Evolutionary conservation across 2,888 invertebrate species (phyloP).

Genomic region (Lasioglossum marginatum): DNA sequence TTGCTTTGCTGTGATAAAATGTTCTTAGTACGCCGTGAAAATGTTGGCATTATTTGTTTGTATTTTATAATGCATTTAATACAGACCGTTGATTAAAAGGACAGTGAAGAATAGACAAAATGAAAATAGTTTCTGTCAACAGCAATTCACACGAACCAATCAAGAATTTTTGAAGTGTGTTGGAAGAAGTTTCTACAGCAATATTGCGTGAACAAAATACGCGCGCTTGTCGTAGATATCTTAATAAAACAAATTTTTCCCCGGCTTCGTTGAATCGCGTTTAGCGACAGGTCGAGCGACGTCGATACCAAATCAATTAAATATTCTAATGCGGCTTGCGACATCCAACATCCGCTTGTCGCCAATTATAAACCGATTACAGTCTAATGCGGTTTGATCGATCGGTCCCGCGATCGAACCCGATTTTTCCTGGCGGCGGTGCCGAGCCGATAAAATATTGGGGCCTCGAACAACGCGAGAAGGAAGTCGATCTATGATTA

Average conservation of each 20-base stretch:
- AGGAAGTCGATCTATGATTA: conserved; percentile 54
- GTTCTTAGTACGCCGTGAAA: no score
- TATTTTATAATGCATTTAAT: no score
- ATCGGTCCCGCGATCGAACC: conserved; percentile 21
- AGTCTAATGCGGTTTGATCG: conserved; percentile 26
- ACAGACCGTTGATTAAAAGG: no score
- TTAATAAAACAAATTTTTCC: no score
- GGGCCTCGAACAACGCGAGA: background rate
- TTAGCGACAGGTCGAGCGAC: background rate
- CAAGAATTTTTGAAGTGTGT: no score
- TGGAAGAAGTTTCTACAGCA: no score
- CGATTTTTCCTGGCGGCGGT: conserved; percentile 12
- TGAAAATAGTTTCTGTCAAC: background rate
- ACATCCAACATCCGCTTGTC: background rate
- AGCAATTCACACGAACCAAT: background rate
- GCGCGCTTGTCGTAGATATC: no score
- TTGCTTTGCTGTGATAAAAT: no score
- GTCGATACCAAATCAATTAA: conserved; percentile 19
- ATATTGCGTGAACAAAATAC: no score
- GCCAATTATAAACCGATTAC: conserved; percentile 25
- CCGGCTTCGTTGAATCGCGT: background rate
- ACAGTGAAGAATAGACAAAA: no score
- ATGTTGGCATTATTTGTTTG: no score
- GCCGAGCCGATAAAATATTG: conserved; percentile 23
- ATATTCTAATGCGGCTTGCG: background rate